phyloP scores from a whole-genome alignment of 2,113 vertebrate genomes.

The Mastomys natalensis region DNA sequence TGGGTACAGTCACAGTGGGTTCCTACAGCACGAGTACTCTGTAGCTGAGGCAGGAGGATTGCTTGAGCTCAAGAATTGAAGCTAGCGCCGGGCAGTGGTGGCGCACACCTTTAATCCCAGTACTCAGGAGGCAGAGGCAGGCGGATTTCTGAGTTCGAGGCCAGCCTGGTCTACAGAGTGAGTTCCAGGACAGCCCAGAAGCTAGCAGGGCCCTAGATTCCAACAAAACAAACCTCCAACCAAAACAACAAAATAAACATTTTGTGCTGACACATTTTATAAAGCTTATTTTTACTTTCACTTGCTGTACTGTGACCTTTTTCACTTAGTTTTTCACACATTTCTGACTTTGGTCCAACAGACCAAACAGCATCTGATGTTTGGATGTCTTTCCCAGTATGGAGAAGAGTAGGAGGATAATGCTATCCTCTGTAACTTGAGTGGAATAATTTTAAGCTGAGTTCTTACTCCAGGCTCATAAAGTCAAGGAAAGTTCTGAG shows the following conservation, averaged over 20 bases:
- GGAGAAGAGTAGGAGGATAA: neutral
- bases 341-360: slow-evolving; percentile 13
- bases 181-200: no score
- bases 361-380: neutral
- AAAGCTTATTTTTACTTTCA: neutral
- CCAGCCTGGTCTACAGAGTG: no score
- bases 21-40: neutral
- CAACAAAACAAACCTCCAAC: neutral
- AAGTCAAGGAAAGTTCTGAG: slow-evolving; percentile 17
- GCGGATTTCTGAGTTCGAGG: no score
- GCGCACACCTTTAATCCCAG: no score
- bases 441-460: slow-evolving; percentile 40
- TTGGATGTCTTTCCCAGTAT: neutral
- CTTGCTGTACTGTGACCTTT: neutral
- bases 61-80: neutral
- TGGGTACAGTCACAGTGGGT: neutral
- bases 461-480: neutral
- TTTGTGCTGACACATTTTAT: neutral
- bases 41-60: neutral
- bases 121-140: no score
- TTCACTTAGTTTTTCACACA: slow-evolving; percentile 15
- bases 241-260: neutral
- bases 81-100: no score
- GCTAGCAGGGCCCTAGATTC: neutral
- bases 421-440: neutral